Base-by-base conservation (phyloP, 2,797 vertebrate genomes). In the Rousettus madagascariensis region DNA sequence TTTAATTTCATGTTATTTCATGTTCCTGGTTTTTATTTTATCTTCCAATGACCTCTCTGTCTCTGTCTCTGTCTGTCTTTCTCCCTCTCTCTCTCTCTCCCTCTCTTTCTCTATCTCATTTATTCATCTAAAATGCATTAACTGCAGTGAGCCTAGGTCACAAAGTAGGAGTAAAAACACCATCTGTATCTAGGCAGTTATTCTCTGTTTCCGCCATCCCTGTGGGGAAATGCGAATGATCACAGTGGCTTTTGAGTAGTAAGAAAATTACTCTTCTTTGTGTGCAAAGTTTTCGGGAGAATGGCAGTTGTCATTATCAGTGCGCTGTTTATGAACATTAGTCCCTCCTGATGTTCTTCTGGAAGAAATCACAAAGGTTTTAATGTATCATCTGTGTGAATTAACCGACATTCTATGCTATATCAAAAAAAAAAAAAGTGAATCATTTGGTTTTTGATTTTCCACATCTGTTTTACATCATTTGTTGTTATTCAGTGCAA, bases 401-500 rank as follows among this genome's bases (percentile, higher is more conserved):
- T 78, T 82, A 92, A 92, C 28, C 49, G 41, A 78, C 30, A 87
- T 10, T 72, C 68, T 80, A 3, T 51, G 10, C 9, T 17, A 0
- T 66, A 85, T 38, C 19, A 71, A 87, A 30, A 74, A 93, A 94
- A 86, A 49, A 33, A 33, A 49, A 49, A 16, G 15, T 26, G 63
- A 59, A 79, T 74, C 28, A n/a, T 72, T 78, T 92, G 36, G 22
- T 53, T 83, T 91, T n/a, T 92, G 7, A 79, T 92, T 93, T 79
- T 63, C 43, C 49, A 53, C 68, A 12, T 78, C 33, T 79, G 55
- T 65, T 95, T 91, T 90, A 38, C 36, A 88, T 78, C 22, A 10
- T 75, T 90, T 53, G 46, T 79, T 94, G 55, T 20, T 86, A 69
- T 82, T 82, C 55, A 93, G 78, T 63, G 19, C 43, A 94, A 94